Evolutionary conservation across 2,113 vertebrate species (phyloP).

Genomic region (Ceuthmochares aereus): DNA sequence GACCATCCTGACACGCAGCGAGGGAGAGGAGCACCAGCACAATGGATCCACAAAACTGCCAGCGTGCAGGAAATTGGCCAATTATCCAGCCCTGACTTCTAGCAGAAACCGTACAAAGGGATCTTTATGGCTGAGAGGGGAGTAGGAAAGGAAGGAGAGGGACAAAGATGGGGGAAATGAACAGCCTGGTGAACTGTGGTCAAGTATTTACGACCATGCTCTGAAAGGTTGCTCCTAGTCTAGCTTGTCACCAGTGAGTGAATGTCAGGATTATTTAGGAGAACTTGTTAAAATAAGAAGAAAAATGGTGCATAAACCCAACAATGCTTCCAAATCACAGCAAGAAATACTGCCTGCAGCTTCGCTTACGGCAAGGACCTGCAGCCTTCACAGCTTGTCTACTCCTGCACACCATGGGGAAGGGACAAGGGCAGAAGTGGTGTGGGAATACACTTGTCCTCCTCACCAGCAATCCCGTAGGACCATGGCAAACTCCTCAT

Average conservation of each 20-base stretch:
- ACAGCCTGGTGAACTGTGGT: background rate
- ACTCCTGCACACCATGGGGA: background rate
- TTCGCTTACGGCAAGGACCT: background rate
- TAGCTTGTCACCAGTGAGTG: background rate
- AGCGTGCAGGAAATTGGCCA: background rate
- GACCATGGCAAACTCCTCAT: background rate
- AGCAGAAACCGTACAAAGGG: background rate
- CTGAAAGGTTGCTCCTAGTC: background rate
- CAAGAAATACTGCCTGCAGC: background rate
- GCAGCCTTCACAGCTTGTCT: background rate
- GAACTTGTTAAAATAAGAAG: background rate
- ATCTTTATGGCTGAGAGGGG: conserved; percentile 14
- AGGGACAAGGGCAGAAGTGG: rapidly evolving
- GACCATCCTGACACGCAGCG: rapidly evolving
- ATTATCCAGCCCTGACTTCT: background rate
- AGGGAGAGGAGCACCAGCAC: background rate
- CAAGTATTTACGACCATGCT: background rate
- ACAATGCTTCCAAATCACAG: background rate
- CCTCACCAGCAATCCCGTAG: rapidly evolving
- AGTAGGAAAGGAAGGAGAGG: background rate
- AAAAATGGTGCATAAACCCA: background rate
- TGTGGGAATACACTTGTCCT: background rate
- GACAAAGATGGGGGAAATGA: background rate
- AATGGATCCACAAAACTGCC: background rate
- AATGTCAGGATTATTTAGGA: background rate